Conservation (phyloP, 2,797 vertebrate species). For the Tapera naevia region DNA sequence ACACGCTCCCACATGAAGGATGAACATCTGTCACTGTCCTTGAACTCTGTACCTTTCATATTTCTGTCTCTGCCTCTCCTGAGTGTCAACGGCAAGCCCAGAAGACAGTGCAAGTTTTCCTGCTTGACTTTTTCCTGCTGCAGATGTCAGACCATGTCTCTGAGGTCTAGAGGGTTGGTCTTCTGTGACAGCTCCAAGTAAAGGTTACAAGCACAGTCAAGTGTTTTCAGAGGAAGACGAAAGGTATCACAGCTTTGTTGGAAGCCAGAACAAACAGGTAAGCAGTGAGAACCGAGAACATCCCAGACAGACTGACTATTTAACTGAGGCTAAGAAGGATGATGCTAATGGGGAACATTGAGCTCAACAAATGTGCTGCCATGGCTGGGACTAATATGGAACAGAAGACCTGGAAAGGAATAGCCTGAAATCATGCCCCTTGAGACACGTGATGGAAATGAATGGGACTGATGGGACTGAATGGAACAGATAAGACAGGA, state of each 20-base stretch:
- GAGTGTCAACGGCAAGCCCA: neutral
- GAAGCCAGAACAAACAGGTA: neutral
- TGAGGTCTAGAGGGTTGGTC: neutral
- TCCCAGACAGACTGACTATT: fast-evolving
- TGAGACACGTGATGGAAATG: neutral
- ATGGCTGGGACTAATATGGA: neutral
- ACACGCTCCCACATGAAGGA: neutral
- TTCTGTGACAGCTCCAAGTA: neutral
- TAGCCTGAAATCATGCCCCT: neutral
- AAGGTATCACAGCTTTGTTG: neutral
- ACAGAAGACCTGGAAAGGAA: neutral
- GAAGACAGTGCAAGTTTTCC: neutral
- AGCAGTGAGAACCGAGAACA: neutral
- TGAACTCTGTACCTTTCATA: neutral
- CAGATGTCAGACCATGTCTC: neutral
- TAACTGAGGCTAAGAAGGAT: neutral
- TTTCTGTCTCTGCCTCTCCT: neutral
- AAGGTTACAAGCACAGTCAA: neutral
- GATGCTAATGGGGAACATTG: fast-evolving
- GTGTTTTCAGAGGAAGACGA: neutral
- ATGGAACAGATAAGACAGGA: neutral
- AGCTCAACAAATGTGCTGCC: fast-evolving
- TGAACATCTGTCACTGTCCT: neutral
- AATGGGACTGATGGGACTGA: neutral
- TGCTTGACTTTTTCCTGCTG: neutral